Evolutionary conservation across 2,113 vertebrate species (phyloP), one percentile per base, ranked within the genome.

Genomic region (Perca flavescens): DNA sequence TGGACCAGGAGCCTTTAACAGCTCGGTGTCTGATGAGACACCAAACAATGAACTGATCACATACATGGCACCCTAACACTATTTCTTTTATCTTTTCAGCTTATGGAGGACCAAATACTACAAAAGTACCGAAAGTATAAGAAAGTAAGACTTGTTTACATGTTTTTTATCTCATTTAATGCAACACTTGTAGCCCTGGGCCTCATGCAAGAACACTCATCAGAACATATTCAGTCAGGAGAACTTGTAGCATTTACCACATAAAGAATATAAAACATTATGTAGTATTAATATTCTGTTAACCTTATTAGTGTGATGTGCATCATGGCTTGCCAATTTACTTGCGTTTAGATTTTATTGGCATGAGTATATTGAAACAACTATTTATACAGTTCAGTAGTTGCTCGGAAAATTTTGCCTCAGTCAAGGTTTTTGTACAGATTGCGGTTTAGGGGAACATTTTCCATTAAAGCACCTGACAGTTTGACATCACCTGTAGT

Each of bases 111-210:
- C 34, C 95, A 96, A 92, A 96, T 97, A 88, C 88, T 96, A 77
- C 93, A 96, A 8, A 96, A 97, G 85, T 97, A 97, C 89, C 90
- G 85, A 54, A 96, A 95, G 84, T 96, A 97, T 86, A 96, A 94
- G 88, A 96, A 96, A 94, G 97, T 97, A 94, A 94, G 90, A 74
- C 16, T 79, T 12, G 2, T 58, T 74, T 43, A 9, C 5, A 19
- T 43, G 40, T 16, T 46, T 46, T 43, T 54, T 0, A n/a, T 22
- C 5, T 50, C 2, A 58, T 36, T 61, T 13, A 4, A 58, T 79
- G 34, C 17, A 28, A 75, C 57, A 53, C 64, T 21, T 61, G 3
- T 11, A 17, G 31, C 13, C 14, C 5, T 43, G 21, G 46, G 14
- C 52, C 46, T 60, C 60, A n/a, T 0, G 25, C 25, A 74, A 73